Evolutionary conservation across 2,797 vertebrate genomes (phyloP).

Genomic region (Phoeniculus purpureus): DNA sequence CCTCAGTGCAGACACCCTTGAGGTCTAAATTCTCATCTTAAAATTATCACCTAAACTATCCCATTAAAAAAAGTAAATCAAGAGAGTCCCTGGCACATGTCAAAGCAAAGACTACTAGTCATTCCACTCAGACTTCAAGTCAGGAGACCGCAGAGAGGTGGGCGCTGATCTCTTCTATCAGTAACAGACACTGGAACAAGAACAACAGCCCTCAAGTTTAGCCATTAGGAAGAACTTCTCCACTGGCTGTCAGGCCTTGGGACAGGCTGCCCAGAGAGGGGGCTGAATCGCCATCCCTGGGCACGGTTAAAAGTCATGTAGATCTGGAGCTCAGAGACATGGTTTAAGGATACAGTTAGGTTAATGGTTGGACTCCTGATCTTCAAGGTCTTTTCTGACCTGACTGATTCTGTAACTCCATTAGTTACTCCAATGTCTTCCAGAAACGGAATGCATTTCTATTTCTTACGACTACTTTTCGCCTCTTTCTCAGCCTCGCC

Average conservation of each 20-base stretch:
- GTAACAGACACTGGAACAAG: neutral
- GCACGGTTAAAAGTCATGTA: no score
- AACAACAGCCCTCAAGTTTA: no score
- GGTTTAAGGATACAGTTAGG: no score
- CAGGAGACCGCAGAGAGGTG: no score
- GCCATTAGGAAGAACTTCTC: no score
- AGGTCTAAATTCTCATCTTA: neutral
- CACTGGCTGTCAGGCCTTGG: no score
- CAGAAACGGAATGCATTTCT: neutral
- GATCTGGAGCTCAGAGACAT: no score
- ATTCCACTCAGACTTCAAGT: neutral
- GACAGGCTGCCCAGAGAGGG: no score
- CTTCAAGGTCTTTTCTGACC: no score
- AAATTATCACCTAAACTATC: neutral
- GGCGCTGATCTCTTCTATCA: no score
- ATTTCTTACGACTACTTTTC: neutral
- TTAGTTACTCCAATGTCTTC: neutral
- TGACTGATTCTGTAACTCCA: neutral
- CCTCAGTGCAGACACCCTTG: neutral
- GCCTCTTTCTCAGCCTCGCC: neutral
- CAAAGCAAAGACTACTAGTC: neutral
- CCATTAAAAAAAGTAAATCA: neutral
- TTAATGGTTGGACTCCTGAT: no score
- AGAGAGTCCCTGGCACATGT: neutral
- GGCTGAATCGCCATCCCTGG: no score